These are phyloP conservation scores for Heliothis subflexa DNA, from an alignment of 1,140 invertebrate species.

Conservation along the genomic window DNA sequence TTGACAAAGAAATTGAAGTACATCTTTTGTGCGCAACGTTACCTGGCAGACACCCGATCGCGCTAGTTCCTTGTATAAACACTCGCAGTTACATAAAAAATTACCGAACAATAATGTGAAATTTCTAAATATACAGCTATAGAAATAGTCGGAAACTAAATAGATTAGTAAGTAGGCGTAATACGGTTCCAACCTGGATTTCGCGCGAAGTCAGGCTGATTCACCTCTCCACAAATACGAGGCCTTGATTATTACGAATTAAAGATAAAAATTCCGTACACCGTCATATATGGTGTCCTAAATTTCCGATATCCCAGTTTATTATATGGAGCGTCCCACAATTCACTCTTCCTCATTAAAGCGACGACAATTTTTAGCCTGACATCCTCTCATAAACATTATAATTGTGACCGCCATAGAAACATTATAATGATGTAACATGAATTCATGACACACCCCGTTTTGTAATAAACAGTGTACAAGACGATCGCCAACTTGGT, in stretches of 20 bases:
- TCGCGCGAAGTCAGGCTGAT: conserved; percentile 17
- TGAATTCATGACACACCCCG: conserved; percentile 42
- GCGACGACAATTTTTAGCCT: conserved; percentile 71
- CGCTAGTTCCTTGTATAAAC: conserved; percentile 17
- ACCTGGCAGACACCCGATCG: conserved; percentile 8
- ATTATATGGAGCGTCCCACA: conserved; percentile 60
- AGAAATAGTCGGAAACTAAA: conserved; percentile 30
- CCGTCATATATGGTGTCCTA: conserved; percentile 44
- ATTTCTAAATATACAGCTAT: conserved; percentile 13
- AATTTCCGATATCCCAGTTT: conserved; percentile 54
- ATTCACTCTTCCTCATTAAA: conserved; percentile 84
- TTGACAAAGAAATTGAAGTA: conserved; percentile 24
- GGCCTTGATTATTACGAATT: conserved; percentile 39
- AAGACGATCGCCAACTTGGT: conserved; percentile 7
- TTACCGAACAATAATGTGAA: conserved; percentile 25
- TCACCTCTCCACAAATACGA: conserved; percentile 19
- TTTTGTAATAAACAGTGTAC: conserved; percentile 32
- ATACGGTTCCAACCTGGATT: conserved; percentile 29
- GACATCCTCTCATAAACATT: conserved; percentile 78
- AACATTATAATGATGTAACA: conserved; percentile 52
- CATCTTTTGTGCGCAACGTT: conserved; percentile 17
- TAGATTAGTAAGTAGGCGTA: conserved; percentile 36
- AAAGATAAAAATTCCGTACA: conserved; percentile 12
- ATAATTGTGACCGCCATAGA: conserved; percentile 56
- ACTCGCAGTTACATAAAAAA: conserved; percentile 14